Evolutionary conservation across 2,888 invertebrate genomes (phyloP).

Genomic region (Dryococelus australis): DNA sequence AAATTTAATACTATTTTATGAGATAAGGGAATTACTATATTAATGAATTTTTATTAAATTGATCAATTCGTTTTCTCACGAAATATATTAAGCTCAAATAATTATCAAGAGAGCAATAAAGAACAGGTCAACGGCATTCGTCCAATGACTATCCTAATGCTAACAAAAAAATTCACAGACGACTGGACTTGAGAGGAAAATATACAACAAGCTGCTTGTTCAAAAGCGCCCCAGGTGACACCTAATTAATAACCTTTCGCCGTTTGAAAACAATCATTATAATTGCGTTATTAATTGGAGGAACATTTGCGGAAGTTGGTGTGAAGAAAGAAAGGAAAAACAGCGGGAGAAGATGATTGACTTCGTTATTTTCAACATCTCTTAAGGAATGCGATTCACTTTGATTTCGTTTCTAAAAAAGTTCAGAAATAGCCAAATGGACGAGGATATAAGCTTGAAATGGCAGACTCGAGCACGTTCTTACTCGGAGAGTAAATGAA

Average conservation of each 20-base stretch:
- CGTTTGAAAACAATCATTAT: slow-evolving; percentile 16
- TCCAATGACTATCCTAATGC: not conserved
- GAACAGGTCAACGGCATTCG: too few relatives aligned
- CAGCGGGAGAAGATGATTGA: not conserved
- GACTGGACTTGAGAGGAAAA: not conserved
- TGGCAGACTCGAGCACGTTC: not conserved
- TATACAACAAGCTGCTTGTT: not conserved
- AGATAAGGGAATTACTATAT: too few relatives aligned
- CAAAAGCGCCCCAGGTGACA: not conserved
- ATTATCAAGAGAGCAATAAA: too few relatives aligned
- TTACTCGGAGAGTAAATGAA: too few relatives aligned
- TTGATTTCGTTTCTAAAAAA: not conserved
- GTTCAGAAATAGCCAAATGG: not conserved
- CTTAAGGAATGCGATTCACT: not conserved
- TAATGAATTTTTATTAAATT: too few relatives aligned
- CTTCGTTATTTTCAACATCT: not conserved
- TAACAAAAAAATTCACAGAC: not conserved
- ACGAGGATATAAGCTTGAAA: not conserved
- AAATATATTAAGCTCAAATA: too few relatives aligned
- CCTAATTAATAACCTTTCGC: slow-evolving; percentile 1
- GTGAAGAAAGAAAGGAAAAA: not conserved
- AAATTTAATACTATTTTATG: too few relatives aligned
- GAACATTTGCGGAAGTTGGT: not conserved
- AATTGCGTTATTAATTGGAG: slow-evolving; percentile 11
- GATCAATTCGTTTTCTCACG: too few relatives aligned